Evolutionary conservation across 1,140 invertebrate genomes (phyloP), one percentile per base, ranked within the genome.

Genomic region (Eulimnadia texana): DNA sequence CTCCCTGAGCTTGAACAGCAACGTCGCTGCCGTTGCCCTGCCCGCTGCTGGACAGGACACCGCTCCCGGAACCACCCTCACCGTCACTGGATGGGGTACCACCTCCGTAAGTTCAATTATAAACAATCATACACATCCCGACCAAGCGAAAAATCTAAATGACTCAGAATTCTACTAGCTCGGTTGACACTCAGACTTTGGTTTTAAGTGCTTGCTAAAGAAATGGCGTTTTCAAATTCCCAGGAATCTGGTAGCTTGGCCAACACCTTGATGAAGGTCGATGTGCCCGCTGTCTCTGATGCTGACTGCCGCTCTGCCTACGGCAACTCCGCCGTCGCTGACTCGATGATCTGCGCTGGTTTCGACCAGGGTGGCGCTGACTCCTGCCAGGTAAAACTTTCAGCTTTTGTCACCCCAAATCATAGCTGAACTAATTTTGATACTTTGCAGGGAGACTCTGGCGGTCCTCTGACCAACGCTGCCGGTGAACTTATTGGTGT

Each of bases 21-120:
- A 42, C 2, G 61, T 71, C 1, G 22, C 61, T 33, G 68, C 71
- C n/a, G 66, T 72, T 10, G 29, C 33, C 20, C 50, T 73, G 3
- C 63, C 69, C 3, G 52, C 62, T 33, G 19, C 61, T 20, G 65
- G 66, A 19, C 61, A 29, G n/a, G 61, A 64, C 27, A 64, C 67
- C 11, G 50, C 50, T 9, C 59, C 54, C 3, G 68, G 68, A 20
- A 65, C 64, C n/a, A 58, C 63, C 2, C 68, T 70, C 2, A 66
- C 65, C 27, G 67, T 72, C 3, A 70, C 70, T 20, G 73, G 73
- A 24, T 74, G 72, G 71, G 73, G 72, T 47, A 67, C 66, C 24
- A 63, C 64, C 29, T 47, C n/a, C n/a, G n/a, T n/a, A 53, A 64
- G 70, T 70, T 68, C 66, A 58, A 60, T 1, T 60, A 25, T 25